Base-by-base conservation (phyloP, 2,888 invertebrate species). In the Empis livida region DNA sequence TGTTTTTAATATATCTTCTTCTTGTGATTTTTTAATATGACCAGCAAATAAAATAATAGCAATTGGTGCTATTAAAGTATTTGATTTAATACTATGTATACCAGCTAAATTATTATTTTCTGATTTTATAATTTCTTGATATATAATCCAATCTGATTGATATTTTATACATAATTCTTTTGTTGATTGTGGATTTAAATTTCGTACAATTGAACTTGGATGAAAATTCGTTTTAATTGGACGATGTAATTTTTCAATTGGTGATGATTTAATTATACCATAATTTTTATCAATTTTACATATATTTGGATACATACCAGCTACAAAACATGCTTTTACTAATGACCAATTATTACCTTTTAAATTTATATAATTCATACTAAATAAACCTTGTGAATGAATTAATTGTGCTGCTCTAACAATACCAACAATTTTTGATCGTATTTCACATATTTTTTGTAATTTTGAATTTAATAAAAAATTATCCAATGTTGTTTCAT, bases 321-420 rank as follows among this genome's bases (percentile, higher is more conserved):
- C 85, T 35, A 82, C 80, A 23, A 95, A 72, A 1, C 89, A 87
- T 0, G 89, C 92, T 66, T 95, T 95, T 0, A 96, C 84, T 27
- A 93, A 78, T 4, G 89, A 82, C 94, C 94, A 95, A 64, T 85
- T 87, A 58, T 88, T 83, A 0, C 91, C 85, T 70, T 92, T 84
- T 2, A 75, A 66, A 68, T 95, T 95, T 35, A 91, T 74, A 59
- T 88, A 86, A 54, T 83, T 73, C 50, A 89, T 82, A 58, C 84
- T 84, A 5, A 60, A 45, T 6, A 52, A 82, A 2, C 89, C 84
- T n/a, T 84, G 75, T 0, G 83, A 82, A 48, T 90, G 73, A 42
- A 63, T 58, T 6, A 63, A 49, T 42, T 59, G 57, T 1, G 57
- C 55, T 10, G 62, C 59, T 5, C 91, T 72, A 14, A 95, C 71